A percentile compares a stretch with the other conserved stretches of the same genome.
Conservation (phyloP, 2,888 invertebrate genomes). For the Drosophila paramelanica region DNA sequence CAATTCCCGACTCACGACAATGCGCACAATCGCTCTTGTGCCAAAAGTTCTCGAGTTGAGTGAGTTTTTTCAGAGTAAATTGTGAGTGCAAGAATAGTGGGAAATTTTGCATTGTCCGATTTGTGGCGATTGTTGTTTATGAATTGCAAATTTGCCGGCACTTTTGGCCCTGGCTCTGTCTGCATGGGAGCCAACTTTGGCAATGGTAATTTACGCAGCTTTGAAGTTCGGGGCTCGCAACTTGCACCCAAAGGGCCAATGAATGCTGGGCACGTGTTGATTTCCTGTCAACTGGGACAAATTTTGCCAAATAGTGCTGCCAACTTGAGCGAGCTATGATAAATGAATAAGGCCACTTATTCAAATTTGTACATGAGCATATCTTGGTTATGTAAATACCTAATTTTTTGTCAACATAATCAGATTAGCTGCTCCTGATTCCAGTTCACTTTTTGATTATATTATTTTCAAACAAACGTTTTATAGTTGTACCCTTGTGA, state of each 20-base stretch:
- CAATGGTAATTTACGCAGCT: constrained; percentile 20
- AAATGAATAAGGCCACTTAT: neutral
- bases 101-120: constrained; percentile 16
- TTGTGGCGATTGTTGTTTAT: constrained; percentile 32
- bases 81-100: constrained; percentile 33
- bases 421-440: neutral
- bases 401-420: neutral
- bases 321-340: constrained; percentile 24
- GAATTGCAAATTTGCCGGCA: constrained; percentile 45
- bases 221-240: neutral
- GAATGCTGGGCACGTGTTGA: constrained; percentile 47
- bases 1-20: neutral
- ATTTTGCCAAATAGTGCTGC: constrained; percentile 39
- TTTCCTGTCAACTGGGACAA: constrained; percentile 38
- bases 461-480: too few relatives aligned
- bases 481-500: too few relatives aligned
- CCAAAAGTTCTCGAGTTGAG: constrained; percentile 5
- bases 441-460: too few relatives aligned
- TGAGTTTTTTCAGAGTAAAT: constrained; percentile 3
- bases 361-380: neutral
- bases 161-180: constrained; percentile 6
- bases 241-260: constrained; percentile 38
- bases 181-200: constrained; percentile 8
- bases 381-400: neutral
- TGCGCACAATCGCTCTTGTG: constrained; percentile 42